Percentiles rank a stretch among this genome's conserved stretches.
phyloP scores from a whole-genome alignment of 2,113 vertebrate species.

The Corythornis cristatus region DNA sequence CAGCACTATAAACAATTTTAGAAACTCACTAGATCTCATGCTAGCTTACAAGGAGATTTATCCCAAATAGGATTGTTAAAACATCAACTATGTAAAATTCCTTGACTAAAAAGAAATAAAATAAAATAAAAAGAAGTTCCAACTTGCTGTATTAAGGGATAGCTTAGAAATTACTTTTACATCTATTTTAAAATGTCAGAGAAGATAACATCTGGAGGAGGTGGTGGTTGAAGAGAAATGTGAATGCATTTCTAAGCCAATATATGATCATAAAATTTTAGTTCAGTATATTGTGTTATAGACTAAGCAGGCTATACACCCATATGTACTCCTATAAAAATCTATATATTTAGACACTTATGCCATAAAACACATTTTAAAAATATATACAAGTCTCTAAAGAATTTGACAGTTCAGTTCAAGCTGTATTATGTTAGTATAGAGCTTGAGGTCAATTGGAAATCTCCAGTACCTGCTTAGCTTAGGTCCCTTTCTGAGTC shows the following conservation, averaged over 20 bases:
- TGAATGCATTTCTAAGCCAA: background rate
- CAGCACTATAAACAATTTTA: background rate
- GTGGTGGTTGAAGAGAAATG: background rate
- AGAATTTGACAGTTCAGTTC: background rate
- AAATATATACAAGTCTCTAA: slow-evolving; percentile 8
- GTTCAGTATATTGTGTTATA: background rate
- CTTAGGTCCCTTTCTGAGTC: background rate
- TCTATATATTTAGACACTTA: background rate
- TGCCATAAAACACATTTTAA: slow-evolving; percentile 31
- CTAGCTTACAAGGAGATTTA: background rate
- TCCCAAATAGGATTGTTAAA: background rate
- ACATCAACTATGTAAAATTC: background rate
- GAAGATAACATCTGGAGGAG: slow-evolving; percentile 8
- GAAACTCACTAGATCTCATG: background rate
- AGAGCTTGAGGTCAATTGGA: background rate
- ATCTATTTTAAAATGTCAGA: background rate
- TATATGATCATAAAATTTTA: background rate
- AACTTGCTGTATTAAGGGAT: background rate
- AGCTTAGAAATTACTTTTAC: background rate
- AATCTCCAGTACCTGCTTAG: background rate
- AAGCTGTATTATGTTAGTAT: background rate
- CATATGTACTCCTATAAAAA: background rate
- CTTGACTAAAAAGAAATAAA: background rate
- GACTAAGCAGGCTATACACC: background rate
- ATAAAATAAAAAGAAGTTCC: background rate